Conservation (phyloP, 2,113 vertebrate genomes). For the Nibea albiflora region DNA sequence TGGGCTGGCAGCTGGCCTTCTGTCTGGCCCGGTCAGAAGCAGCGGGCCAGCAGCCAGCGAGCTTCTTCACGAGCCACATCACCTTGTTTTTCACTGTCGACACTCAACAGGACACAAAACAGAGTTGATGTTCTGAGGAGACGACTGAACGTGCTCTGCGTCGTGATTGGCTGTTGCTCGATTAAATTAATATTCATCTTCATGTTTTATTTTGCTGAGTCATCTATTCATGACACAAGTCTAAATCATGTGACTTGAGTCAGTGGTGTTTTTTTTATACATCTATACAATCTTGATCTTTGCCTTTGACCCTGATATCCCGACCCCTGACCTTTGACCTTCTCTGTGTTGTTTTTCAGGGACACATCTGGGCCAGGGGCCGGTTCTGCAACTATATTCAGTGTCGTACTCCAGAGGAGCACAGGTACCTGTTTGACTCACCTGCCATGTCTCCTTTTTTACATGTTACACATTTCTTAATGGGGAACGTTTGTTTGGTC, state of each 20-base stretch:
- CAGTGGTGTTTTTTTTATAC: no score
- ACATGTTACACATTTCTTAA: no score
- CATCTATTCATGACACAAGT: no score
- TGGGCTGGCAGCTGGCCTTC: conserved; percentile 22
- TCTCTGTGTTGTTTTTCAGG: conserved; percentile 78
- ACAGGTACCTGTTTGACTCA: conserved; percentile 77
- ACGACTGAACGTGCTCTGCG: background rate
- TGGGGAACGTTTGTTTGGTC: no score
- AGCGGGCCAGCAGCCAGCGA: conserved; percentile 4
- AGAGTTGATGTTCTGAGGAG: no score
- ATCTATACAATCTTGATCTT: no score
- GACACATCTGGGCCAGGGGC: conserved; percentile 89
- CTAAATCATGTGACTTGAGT: no score
- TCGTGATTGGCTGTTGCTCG: no score
- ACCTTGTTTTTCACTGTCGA: conserved; percentile 20
- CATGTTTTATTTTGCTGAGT: no score
- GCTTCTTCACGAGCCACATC: conserved; percentile 10
- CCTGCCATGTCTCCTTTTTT: background rate
- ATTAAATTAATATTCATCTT: no score
- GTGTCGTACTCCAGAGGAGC: conserved; percentile 90
- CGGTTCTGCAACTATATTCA: conserved; percentile 90
- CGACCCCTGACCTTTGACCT: background rate
- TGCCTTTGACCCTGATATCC: background rate
- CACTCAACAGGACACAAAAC: background rate
- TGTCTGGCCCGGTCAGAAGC: conserved; percentile 6